These are phyloP conservation scores for Rhynchomys soricoides DNA, from an alignment of 2,113 vertebrate species.

Conservation along the genomic window DNA sequence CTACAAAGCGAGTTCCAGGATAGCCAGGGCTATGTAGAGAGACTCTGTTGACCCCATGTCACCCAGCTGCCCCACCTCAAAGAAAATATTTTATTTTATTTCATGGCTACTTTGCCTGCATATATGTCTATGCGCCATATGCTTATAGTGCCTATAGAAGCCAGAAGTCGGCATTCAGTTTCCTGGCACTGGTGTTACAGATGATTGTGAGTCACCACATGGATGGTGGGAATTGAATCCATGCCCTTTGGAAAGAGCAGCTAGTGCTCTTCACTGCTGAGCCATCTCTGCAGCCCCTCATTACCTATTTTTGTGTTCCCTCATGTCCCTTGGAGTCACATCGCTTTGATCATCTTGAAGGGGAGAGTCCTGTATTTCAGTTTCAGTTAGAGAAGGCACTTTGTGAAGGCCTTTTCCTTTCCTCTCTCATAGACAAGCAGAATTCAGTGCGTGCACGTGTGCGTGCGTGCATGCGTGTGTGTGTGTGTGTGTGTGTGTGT, in stretches of 20 bases:
- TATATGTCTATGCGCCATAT: neutral
- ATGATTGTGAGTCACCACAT: neutral
- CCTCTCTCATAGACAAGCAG: neutral
- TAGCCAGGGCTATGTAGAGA: neutral
- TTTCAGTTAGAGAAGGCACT: neutral
- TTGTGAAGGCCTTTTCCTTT: neutral
- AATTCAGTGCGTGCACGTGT: neutral
- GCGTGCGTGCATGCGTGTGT: neutral
- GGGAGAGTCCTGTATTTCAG: neutral
- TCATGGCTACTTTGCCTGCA: neutral
- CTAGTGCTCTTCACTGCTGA: neutral
- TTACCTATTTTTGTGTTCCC: neutral
- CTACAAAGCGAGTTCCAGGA: neutral
- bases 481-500: neutral
- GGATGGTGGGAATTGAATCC: neutral
- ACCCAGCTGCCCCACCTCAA: fast-evolving
- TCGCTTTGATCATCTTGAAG: neutral
- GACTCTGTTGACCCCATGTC: no score
- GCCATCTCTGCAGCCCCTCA: neutral
- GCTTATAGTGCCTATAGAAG: neutral
- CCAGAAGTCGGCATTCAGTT: neutral
- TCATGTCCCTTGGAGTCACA: neutral
- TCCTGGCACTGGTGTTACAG: neutral
- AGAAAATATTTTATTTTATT: neutral
- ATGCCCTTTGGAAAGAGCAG: no score